Evolutionary conservation across 2,888 invertebrate genomes (phyloP), one percentile per base, ranked within the genome.

Genomic region (Tubulanus polymorphus): DNA sequence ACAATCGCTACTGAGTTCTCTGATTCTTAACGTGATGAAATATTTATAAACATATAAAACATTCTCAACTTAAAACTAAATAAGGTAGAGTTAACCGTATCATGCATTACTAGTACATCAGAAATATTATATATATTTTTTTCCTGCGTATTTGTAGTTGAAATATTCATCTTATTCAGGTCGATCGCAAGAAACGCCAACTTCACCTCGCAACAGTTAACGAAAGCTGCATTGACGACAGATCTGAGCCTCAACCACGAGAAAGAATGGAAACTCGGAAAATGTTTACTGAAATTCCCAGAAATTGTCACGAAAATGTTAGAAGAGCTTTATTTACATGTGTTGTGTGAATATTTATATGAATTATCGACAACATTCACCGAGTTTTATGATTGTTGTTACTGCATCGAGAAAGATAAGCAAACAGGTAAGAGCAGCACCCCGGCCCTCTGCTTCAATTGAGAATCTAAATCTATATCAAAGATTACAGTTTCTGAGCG

Each of bases 341-440:
- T 86, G 51, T 81, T 99, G 28, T 99, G 99, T 76, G 97, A 97
- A 75, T 96, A 89, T 79, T 84, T 96, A 61, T 99, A 94, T 80
- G 95, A 97, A 72, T 85, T 97, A 54, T 87, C 91, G n/a, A 87
- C 90, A 3, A 84, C 87, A 1, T 99, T 97, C 76, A 88, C 92
- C 0, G 99, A 99, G 77, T 99, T 99, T 80, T 99, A 99, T 79
- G 95, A 96, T 75, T 87, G 84, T 69, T 99, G 99, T 79, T 99
- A 97, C 75, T 97, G 97, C 75, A 88, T 99, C 51, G 93, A 96
- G 77, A 95, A 93, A 77, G 89, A 95, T 79, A 71, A 74, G 48
- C 84, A 86, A 60, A 83, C 80, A 57, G 83, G 83, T 79, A 60
- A 28, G 59, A 46, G 23, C n/a, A 35, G 12, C n/a, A n/a, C n/a